Evolutionary conservation across 2,797 vertebrate species (phyloP).

Genomic region (Spea hammondii): DNA sequence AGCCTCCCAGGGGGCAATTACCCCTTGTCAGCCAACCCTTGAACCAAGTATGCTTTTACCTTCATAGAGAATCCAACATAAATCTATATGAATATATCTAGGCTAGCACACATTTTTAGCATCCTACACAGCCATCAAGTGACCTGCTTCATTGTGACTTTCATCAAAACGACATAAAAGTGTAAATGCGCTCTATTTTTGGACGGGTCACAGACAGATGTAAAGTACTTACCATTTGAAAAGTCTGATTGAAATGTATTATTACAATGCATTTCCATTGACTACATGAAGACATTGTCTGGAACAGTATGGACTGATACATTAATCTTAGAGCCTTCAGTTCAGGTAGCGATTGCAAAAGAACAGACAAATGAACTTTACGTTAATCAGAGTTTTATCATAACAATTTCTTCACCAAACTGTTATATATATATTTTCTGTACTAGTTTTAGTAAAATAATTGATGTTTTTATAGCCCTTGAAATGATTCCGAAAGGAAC

Average conservation of each 20-base stretch:
- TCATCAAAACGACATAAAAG: too few species aligned
- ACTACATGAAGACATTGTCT: conserved; percentile 26
- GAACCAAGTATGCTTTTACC: too few species aligned
- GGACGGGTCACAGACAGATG: conserved; percentile 3
- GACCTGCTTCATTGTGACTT: too few species aligned
- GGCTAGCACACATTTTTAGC: too few species aligned
- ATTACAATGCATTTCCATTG: conserved; percentile 14
- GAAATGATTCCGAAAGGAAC: conserved; percentile 14
- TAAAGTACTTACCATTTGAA: conserved; percentile 16
- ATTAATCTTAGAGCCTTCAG: conserved; percentile 17
- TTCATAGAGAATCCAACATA: too few species aligned
- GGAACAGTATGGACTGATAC: conserved; percentile 4
- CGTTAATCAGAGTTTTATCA: conserved; percentile 28
- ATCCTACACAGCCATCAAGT: too few species aligned
- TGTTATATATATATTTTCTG: conserved; percentile 1
- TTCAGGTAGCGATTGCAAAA: conserved; percentile 21
- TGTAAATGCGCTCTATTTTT: not conserved
- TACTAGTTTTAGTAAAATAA: conserved; percentile 6
- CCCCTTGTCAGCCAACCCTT: too few species aligned
- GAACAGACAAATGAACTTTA: not conserved
- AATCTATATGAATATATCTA: too few species aligned
- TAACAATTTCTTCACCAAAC: conserved; percentile 13
- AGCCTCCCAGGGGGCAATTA: too few species aligned
- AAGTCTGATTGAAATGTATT: conserved; percentile 34
- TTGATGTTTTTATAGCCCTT: conserved; percentile 9